A percentile compares a stretch with the other conserved stretches of the same genome.
Conservation (phyloP, 2,797 vertebrate species). For the Carcharodon carcharias region DNA sequence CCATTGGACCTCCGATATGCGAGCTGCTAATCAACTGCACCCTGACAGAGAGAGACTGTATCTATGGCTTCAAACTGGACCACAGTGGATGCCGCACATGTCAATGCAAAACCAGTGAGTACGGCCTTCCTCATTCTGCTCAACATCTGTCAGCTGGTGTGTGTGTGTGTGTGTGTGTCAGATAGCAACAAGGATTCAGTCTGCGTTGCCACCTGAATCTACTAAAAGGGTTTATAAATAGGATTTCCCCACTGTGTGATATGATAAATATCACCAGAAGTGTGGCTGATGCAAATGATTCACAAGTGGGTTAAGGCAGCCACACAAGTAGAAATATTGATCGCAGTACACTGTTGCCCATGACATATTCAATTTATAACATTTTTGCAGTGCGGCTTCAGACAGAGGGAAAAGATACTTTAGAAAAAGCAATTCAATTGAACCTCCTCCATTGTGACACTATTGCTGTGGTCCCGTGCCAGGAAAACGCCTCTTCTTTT, state of each 20-base stretch:
- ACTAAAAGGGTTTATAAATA: slow-evolving; percentile 10
- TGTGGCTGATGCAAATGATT: not conserved
- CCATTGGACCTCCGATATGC: slow-evolving; percentile 73
- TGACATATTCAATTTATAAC: not conserved
- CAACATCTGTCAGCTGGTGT: not conserved
- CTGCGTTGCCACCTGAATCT: not conserved
- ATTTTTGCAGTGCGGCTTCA: not conserved
- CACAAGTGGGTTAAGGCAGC: not conserved
- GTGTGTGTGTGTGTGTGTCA: not conserved
- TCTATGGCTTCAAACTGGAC: slow-evolving; percentile 68
- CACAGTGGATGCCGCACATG: slow-evolving; percentile 68
- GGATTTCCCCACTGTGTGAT: not conserved
- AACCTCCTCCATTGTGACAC: not conserved
- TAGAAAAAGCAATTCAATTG: not conserved
- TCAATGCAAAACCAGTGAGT: slow-evolving; percentile 78
- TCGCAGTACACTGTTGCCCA: not conserved
- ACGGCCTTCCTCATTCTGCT: slow-evolving; percentile 23
- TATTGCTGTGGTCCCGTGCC: not conserved
- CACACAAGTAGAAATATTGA: slow-evolving; percentile 23
- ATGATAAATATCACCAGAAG: slow-evolving; percentile 4
- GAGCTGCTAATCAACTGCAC: slow-evolving; percentile 67
- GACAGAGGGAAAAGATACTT: not conserved
- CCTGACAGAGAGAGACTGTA: slow-evolving; percentile 67
- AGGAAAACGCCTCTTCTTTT: not conserved
- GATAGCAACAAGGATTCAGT: not conserved